Evolutionary conservation across 1,140 invertebrate species (phyloP), one percentile per base, ranked within the genome.

Genomic region (Caenorhabditis latens): DNA sequence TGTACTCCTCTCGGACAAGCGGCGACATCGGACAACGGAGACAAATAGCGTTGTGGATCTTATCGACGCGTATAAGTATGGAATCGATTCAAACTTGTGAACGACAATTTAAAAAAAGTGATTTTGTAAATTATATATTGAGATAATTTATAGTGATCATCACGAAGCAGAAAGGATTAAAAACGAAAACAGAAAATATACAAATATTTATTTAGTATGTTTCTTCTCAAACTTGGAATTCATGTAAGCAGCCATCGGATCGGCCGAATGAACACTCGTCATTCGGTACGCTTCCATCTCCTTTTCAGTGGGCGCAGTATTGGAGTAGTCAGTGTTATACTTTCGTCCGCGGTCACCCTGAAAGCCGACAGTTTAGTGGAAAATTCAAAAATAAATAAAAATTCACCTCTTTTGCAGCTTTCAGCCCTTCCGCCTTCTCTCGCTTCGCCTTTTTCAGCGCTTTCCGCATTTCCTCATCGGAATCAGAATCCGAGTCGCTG

Each of bases 171-270:
- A 32, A 32, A 32, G n/a, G n/a, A 3, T 58, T 58, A 58, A 16
- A 53, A 53, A 53, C 2, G 57, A 58, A 58, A 58, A 40, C 24
- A n/a, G 24, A 63, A 32, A 7, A 32, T 8, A 21, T 50, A 24
- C 8, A 50, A 13, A 50, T 40, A 40, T 19, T 53, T 53, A 79
- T 21, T 79, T 79, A 11, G 21, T 11, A 21, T 79, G 40, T 50
- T 75, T 71, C 48, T 87, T 87, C 16, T 87, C 50, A 16, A 63
- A 48, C 21, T 87, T 87, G 16, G 87, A 75, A 13, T 84, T 50
- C 19, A 90, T 82, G 55, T 85, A 84, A 5, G 83, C 40, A 8
- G 89, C 89, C 89, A 90, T 90, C 0, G 89, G 89, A 86, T 90
- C 89, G 6, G 88, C 58, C 11, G 89, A 87, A 53, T 89, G 88